phyloP scores from a whole-genome alignment of 2,113 vertebrate species.

The Istiophorus platypterus region DNA sequence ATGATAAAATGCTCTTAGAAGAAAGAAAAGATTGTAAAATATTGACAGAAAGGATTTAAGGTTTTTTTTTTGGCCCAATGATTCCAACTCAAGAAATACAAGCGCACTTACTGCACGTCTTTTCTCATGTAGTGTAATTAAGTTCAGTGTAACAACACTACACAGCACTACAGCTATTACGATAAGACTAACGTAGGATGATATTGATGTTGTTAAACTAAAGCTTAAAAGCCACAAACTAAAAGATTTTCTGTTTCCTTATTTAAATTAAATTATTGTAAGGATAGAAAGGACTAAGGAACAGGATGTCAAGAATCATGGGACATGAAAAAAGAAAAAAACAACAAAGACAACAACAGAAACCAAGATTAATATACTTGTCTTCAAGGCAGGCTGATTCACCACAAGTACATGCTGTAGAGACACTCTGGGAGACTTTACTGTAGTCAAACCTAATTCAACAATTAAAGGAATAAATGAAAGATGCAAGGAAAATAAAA shows the following conservation, averaged over 20 bases:
- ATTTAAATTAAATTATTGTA: background rate
- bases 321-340: background rate
- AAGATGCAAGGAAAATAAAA: background rate
- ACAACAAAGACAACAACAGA: background rate
- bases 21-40: background rate
- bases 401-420: background rate
- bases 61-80: background rate
- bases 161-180: background rate
- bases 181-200: background rate
- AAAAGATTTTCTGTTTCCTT: background rate
- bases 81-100: background rate
- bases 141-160: background rate
- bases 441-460: background rate
- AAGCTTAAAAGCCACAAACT: background rate
- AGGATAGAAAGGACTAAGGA: background rate
- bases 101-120: background rate
- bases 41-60: background rate
- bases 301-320: background rate
- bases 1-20: background rate
- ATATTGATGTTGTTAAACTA: background rate
- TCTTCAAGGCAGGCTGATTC: background rate
- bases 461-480: background rate
- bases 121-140: background rate
- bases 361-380: background rate
- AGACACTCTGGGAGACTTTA: background rate